phyloP scores from a whole-genome alignment of 2,113 vertebrate genomes.

The Platichthys flesus region DNA sequence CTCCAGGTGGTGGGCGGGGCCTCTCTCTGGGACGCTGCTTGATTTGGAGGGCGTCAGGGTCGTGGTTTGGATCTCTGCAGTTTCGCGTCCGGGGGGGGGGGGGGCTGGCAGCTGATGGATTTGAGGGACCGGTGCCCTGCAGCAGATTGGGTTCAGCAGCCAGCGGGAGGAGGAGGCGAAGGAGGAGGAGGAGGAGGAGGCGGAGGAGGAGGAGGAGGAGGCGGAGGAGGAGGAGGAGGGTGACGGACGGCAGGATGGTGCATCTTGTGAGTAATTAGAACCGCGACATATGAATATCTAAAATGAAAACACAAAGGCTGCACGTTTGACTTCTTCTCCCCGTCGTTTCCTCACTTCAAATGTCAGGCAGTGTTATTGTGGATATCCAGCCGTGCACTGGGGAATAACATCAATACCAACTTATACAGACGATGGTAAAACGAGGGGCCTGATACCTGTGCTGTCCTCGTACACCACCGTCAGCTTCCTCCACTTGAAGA shows the following conservation, averaged over 20 bases:
- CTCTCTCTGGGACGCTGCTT: slow-evolving; percentile 3
- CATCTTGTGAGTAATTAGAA: slow-evolving; percentile 43
- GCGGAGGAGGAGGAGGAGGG: slow-evolving; percentile 6
- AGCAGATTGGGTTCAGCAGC: slow-evolving; percentile 59
- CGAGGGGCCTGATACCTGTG: slow-evolving; percentile 77
- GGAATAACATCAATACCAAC: background rate
- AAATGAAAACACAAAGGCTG: slow-evolving; percentile 25
- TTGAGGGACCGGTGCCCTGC: slow-evolving; percentile 24
- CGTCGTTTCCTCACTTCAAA: slow-evolving; percentile 25
- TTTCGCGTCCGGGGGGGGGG: slow-evolving; percentile 27
- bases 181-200: background rate
- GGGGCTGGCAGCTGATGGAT: slow-evolving; percentile 44
- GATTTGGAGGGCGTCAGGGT: background rate
- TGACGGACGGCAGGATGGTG: slow-evolving; percentile 14
- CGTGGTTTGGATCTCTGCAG: slow-evolving; percentile 10
- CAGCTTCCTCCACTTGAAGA: slow-evolving; percentile 94
- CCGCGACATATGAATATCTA: slow-evolving; percentile 44
- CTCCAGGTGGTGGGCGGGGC: background rate
- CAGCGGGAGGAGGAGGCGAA: background rate
- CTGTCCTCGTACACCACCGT: slow-evolving; percentile 98
- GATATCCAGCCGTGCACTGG: background rate
- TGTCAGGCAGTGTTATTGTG: slow-evolving; percentile 17
- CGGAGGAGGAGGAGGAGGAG: background rate
- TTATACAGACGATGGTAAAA: background rate
- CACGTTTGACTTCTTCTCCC: slow-evolving; percentile 7